Conservation (phyloP, 2,888 invertebrate genomes). For the Synanthedon myopaeformis region DNA sequence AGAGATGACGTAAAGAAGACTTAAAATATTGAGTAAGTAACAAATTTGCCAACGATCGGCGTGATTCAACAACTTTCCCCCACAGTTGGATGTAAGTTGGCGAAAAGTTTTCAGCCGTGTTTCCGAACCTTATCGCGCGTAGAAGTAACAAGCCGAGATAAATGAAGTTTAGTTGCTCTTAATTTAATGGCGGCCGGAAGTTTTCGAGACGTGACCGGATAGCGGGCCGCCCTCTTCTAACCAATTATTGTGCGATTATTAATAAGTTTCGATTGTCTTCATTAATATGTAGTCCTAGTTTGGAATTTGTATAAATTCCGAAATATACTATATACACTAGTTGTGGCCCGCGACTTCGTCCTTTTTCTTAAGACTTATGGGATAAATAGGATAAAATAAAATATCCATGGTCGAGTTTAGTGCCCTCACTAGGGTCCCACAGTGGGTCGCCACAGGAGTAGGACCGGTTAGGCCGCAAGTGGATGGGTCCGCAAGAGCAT, state of each 20-base stretch:
- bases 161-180: slow-evolving; percentile 66
- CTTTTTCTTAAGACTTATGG: too few species aligned
- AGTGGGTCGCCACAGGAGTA: too few species aligned
- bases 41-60: slow-evolving; percentile 63
- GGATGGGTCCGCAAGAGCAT: too few species aligned
- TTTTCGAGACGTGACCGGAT: slow-evolving; percentile 54
- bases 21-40: slow-evolving; percentile 60
- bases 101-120: slow-evolving; percentile 47
- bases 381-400: too few species aligned
- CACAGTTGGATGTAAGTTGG: slow-evolving; percentile 48
- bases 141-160: slow-evolving; percentile 65
- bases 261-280: slow-evolving; percentile 13
- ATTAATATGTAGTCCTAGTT: background rate
- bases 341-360: too few species aligned
- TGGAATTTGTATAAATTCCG: background rate
- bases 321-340: too few species aligned
- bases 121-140: slow-evolving; percentile 59
- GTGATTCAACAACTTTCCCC: slow-evolving; percentile 58
- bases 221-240: slow-evolving; percentile 23
- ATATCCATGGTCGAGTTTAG: too few species aligned
- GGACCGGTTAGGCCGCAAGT: too few species aligned
- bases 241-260: slow-evolving; percentile 46
- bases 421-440: too few species aligned
- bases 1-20: slow-evolving; percentile 37
- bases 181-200: slow-evolving; percentile 63